Evolutionary conservation across 2,888 invertebrate species (phyloP).

Genomic region (Patella depressa): DNA sequence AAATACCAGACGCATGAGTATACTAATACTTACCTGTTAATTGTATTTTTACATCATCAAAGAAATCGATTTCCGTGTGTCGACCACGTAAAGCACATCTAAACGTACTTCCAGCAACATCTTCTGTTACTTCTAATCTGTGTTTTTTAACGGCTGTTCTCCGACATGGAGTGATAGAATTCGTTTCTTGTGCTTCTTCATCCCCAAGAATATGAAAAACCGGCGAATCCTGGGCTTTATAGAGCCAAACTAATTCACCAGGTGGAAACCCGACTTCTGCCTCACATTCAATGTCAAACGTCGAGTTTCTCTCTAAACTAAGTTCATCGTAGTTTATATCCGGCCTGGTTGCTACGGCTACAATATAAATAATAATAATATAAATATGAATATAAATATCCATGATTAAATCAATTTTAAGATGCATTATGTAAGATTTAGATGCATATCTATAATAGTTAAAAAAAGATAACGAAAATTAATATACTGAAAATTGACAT

Average conservation of each 20-base stretch:
- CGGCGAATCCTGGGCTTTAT: not conserved
- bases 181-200: not conserved
- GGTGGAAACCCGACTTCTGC: not conserved
- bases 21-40: not conserved
- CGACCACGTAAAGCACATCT: slow-evolving; percentile 1
- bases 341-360: not conserved
- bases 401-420: too few species aligned
- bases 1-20: not conserved
- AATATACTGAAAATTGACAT: too few species aligned
- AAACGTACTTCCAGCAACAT: not conserved
- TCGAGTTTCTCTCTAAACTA: not conserved
- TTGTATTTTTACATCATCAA: not conserved
- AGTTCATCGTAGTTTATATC: not conserved
- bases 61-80: not conserved
- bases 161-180: not conserved
- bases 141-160: not conserved
- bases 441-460: too few species aligned
- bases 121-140: not conserved
- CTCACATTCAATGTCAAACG: not conserved
- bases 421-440: too few species aligned
- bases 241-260: not conserved
- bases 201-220: not conserved
- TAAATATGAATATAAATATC: too few species aligned
- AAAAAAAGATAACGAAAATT: too few species aligned
- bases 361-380: too few species aligned